These are phyloP conservation scores for Megamerina dolium DNA, from an alignment of 2,888 invertebrate species.

Conservation along the genomic window DNA sequence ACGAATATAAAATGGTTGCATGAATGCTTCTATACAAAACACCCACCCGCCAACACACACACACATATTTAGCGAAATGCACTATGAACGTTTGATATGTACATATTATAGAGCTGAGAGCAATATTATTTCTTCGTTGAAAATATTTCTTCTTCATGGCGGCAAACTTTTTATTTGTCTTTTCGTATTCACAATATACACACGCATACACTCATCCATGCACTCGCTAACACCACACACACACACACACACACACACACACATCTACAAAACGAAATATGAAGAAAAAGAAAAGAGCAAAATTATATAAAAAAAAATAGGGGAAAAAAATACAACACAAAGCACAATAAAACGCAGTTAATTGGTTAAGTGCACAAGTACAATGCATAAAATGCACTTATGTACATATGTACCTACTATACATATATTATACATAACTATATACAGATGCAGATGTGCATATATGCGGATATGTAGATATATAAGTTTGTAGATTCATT, in stretches of 20 bases:
- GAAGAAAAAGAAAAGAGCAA: no score
- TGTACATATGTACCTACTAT: not conserved
- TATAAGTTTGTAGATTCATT: no score
- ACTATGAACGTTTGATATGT: not conserved
- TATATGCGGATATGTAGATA: no score
- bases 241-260: slow-evolving; percentile 3
- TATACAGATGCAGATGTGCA: no score
- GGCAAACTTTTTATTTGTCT: not conserved
- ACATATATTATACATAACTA: no score
- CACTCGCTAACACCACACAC: no score
- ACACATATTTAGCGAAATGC: not conserved
- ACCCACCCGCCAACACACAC: not conserved
- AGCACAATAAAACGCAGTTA: slow-evolving; percentile 10
- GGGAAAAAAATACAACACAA: no score
- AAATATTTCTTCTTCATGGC: not conserved
- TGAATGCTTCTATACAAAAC: not conserved
- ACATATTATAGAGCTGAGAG: no score
- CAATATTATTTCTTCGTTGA: no score
- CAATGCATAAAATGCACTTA: slow-evolving; percentile 2
- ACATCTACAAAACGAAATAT: not conserved
- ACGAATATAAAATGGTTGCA: not conserved
- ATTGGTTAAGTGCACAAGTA: slow-evolving; percentile 10
- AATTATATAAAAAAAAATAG: no score
- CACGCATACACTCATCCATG: no score
- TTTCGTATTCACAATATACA: no score